Conservation (phyloP, 2,888 invertebrate species). For the Cantharis rustica region DNA sequence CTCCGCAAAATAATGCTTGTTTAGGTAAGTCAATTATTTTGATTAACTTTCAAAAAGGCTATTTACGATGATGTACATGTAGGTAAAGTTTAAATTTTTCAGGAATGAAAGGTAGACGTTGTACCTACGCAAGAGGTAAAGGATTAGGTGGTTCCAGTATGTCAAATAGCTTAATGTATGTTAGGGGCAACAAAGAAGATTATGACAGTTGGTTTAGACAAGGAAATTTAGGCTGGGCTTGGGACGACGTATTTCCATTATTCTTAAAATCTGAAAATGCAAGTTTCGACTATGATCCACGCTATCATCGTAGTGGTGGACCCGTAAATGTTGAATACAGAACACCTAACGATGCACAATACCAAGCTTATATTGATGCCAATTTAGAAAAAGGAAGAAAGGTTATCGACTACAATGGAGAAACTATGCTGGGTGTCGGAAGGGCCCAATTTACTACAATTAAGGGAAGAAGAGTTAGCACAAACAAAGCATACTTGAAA, state of each 20-base stretch:
- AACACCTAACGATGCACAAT: slow-evolving; percentile 61
- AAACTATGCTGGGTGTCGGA: slow-evolving; percentile 64
- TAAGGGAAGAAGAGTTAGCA: slow-evolving; percentile 62
- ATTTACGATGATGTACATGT: too few relatives aligned
- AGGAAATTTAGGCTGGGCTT: slow-evolving; percentile 56
- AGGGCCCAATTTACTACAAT: slow-evolving; percentile 65
- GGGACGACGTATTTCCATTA: slow-evolving; percentile 45
- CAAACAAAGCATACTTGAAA: slow-evolving; percentile 69
- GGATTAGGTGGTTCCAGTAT: slow-evolving; percentile 31
- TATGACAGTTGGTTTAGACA: slow-evolving; percentile 31
- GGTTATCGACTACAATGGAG: slow-evolving; percentile 69
- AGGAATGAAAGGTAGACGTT: background rate
- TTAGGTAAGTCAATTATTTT: background rate
- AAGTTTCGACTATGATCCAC: slow-evolving; percentile 60
- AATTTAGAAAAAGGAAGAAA: slow-evolving; percentile 70
- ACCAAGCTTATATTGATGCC: slow-evolving; percentile 66
- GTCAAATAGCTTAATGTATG: slow-evolving; percentile 33
- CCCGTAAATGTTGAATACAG: slow-evolving; percentile 68
- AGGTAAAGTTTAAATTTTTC: background rate
- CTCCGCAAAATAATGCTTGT: slow-evolving; percentile 9
- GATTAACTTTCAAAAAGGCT: too few relatives aligned
- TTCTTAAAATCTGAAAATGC: slow-evolving; percentile 44
- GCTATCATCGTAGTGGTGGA: slow-evolving; percentile 68
- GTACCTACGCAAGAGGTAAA: background rate
- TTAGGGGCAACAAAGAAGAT: slow-evolving; percentile 33